phyloP scores from a whole-genome alignment of 2,797 vertebrate species.

The Lepus oiostolus region DNA sequence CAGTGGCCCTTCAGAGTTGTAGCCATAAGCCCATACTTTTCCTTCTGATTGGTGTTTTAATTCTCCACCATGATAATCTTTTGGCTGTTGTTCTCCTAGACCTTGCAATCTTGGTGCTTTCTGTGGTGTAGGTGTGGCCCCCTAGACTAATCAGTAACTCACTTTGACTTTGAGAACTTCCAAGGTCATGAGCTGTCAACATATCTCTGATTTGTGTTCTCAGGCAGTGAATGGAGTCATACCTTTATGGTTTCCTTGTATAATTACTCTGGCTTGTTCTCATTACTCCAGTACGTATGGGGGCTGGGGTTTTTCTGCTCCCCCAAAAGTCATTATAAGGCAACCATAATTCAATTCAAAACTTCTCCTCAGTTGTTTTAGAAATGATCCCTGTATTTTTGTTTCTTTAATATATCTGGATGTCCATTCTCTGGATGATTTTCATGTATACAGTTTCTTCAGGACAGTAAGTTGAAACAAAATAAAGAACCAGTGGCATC shows the following conservation, averaged over 20 bases:
- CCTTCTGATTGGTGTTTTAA: not conserved
- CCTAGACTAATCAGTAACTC: not conserved
- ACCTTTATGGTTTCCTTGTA: not conserved
- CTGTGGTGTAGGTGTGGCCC: not conserved
- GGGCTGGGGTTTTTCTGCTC: not conserved
- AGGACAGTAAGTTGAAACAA: not conserved
- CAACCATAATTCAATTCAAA: not conserved
- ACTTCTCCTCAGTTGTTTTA: not conserved
- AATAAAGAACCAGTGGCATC: not conserved
- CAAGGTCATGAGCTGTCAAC: not conserved
- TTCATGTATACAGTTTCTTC: not conserved
- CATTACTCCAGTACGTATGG: not conserved
- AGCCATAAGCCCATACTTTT: not conserved
- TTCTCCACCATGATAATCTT: not conserved
- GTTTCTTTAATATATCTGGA: not conserved
- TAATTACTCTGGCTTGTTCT: not conserved
- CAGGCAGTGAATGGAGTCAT: not conserved
- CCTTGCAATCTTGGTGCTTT: not conserved
- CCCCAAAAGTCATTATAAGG: not conserved
- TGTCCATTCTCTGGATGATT: not conserved
- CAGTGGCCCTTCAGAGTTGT: not conserved
- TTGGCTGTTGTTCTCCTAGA: not conserved
- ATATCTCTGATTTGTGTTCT: not conserved
- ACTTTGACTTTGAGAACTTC: not conserved
- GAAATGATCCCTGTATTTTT: not conserved